phyloP scores from a whole-genome alignment of 2,888 invertebrate genomes.

The Ischnus inquisitorius region DNA sequence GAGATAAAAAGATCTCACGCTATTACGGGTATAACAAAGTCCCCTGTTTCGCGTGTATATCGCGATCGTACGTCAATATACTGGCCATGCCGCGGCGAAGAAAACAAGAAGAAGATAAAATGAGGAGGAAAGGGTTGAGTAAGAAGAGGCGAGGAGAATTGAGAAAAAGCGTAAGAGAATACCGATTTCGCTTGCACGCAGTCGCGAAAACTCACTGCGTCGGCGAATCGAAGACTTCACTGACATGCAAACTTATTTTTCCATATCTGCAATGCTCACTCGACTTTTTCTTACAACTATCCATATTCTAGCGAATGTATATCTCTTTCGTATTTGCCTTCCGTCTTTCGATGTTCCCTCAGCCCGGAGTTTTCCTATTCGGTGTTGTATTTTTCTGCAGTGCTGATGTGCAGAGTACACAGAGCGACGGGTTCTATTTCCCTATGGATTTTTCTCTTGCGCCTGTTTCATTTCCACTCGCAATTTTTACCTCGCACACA shows the following conservation, averaged over 20 bases:
- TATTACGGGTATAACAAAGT: conserved; percentile 82
- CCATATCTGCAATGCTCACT: conserved; percentile 17
- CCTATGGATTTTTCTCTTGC: conserved; percentile 39
- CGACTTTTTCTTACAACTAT: conserved; percentile 3
- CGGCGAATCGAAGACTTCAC: conserved; percentile 47
- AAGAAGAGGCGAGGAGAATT: not conserved
- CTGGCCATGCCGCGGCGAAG: conserved; percentile 65
- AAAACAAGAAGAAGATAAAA: conserved; percentile 47
- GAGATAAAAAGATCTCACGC: conserved; percentile 74
- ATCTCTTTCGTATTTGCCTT: conserved; percentile 40
- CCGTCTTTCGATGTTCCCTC: conserved; percentile 54
- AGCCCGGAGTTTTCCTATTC: conserved; percentile 37
- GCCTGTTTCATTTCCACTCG: conserved; percentile 26
- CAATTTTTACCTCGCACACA: conserved; percentile 27
- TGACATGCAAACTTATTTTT: conserved; percentile 52
- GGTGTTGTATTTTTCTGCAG: conserved; percentile 30
- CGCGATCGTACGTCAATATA: conserved; percentile 81
- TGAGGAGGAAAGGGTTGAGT: not conserved
- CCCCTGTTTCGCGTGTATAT: conserved; percentile 79
- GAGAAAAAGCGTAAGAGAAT: not conserved
- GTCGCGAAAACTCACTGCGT: conserved; percentile 40
- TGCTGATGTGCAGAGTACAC: conserved; percentile 42
- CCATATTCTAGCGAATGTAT: not conserved
- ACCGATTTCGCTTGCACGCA: not conserved
- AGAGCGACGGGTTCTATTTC: conserved; percentile 38